These are phyloP conservation scores for Drosophila affinis DNA, from an alignment of 2,888 invertebrate genomes.

Conservation along the genomic window DNA sequence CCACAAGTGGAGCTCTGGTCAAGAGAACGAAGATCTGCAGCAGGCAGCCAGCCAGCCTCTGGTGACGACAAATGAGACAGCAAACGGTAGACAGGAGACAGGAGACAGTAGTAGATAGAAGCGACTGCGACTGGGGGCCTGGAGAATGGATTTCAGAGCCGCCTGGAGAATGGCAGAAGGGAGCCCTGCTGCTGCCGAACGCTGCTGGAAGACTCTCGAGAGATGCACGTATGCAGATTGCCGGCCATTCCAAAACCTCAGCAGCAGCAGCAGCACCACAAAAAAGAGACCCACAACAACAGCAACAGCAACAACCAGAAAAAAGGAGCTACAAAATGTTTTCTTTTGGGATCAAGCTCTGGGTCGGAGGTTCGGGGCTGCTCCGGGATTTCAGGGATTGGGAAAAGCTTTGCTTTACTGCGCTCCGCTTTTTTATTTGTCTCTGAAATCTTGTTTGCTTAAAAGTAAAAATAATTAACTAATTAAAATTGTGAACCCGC, in stretches of 20 bases:
- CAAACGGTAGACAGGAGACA: conserved; percentile 27
- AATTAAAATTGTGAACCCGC: conserved; percentile 79
- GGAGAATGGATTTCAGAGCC: conserved; percentile 7
- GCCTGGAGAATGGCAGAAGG: conserved; percentile 39
- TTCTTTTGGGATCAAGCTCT: conserved; percentile 36
- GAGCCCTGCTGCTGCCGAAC: conserved; percentile 29
- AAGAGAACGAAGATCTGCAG: conserved; percentile 17
- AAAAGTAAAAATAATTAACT: conserved; percentile 81
- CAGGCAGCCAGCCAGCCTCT: conserved; percentile 24
- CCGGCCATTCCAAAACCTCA: conserved; percentile 56
- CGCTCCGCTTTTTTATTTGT: conserved; percentile 60
- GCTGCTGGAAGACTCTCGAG: conserved; percentile 35
- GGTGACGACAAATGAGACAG: conserved; percentile 41
- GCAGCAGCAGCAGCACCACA: neutral
- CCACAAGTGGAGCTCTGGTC: neutral
- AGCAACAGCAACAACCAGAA: neutral
- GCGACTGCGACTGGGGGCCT: conserved; percentile 21
- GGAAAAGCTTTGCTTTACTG: conserved; percentile 18
- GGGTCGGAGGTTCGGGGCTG: conserved; percentile 37
- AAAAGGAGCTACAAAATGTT: conserved; percentile 5
- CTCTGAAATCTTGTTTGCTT: conserved; percentile 78
- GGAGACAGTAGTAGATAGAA: conserved; percentile 32
- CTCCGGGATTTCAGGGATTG: conserved; percentile 18
- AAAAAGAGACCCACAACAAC: conserved; percentile 7
- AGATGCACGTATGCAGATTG: conserved; percentile 81